Evolutionary conservation across 2,888 invertebrate genomes (phyloP).

Genomic region (Drosophila quinaria): DNA sequence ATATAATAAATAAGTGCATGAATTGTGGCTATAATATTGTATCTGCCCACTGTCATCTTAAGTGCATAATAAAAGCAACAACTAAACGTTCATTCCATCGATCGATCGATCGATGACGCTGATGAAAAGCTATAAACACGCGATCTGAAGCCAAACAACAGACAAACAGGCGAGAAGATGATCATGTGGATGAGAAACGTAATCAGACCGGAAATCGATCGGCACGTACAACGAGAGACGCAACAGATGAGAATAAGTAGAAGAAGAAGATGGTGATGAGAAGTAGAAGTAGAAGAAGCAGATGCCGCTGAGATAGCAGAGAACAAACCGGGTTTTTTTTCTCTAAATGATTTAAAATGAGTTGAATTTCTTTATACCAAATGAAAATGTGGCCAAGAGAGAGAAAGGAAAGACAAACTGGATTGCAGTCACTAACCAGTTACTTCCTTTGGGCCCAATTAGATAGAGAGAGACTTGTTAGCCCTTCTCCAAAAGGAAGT

Average conservation of each 20-base stretch:
- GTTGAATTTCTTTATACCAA: slow-evolving; percentile 33
- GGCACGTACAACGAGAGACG: slow-evolving; percentile 69
- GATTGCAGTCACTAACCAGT: slow-evolving; percentile 49
- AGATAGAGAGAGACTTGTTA: slow-evolving; percentile 13
- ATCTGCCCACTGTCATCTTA: slow-evolving; percentile 9
- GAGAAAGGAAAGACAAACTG: slow-evolving; percentile 32
- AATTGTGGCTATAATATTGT: slow-evolving; percentile 9
- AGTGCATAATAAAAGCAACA: slow-evolving; percentile 36
- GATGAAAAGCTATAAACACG: slow-evolving; percentile 65
- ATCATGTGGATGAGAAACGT: slow-evolving; percentile 73
- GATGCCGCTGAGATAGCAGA: slow-evolving; percentile 3
- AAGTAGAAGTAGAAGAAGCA: slow-evolving; percentile 3
- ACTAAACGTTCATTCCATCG: slow-evolving; percentile 21
- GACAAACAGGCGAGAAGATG: slow-evolving; percentile 44
- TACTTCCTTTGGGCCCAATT: slow-evolving; percentile 61
- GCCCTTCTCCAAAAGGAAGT: slow-evolving; percentile 53
- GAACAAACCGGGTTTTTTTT: slow-evolving; percentile 10
- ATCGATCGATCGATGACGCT: slow-evolving; percentile 51
- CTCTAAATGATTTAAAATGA: slow-evolving; percentile 45
- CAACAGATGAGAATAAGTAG: slow-evolving; percentile 43
- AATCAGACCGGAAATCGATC: slow-evolving; percentile 84
- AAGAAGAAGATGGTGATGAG: slow-evolving; percentile 18
- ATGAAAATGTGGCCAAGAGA: slow-evolving; percentile 36
- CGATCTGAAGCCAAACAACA: slow-evolving; percentile 71
- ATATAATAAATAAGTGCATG: slow-evolving; percentile 14